Evolutionary conservation across 1,140 invertebrate genomes (phyloP).

Genomic region (Heliconius eleuchia): DNA sequence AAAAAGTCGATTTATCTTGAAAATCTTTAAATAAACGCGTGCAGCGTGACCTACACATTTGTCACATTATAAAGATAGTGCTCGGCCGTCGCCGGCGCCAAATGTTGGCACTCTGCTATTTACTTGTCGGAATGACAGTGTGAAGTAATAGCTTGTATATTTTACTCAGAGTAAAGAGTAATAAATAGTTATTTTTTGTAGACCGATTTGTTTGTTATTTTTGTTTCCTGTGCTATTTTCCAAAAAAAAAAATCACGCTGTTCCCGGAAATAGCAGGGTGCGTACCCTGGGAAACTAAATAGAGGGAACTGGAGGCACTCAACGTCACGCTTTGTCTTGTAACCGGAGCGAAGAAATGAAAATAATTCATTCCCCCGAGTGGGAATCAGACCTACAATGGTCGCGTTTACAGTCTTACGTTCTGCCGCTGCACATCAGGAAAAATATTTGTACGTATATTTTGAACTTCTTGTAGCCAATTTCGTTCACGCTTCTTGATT

Average conservation of each 20-base stretch:
- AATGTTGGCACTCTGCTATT: not conserved
- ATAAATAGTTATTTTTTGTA: not conserved
- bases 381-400: too few relatives aligned
- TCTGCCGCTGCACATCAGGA: too few relatives aligned
- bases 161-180: not conserved
- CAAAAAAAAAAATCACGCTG: too few relatives aligned
- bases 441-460: too few relatives aligned
- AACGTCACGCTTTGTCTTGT: too few relatives aligned
- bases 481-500: too few relatives aligned
- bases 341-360: too few relatives aligned
- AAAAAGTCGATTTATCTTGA: not conserved
- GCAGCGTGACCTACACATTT: not conserved
- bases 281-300: too few relatives aligned
- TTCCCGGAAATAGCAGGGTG: not conserved
- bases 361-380: too few relatives aligned
- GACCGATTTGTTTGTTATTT: not conserved
- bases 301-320: too few relatives aligned
- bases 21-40: not conserved
- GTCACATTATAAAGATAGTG: constrained; percentile 4
- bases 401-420: too few relatives aligned
- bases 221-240: not conserved
- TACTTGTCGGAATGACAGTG: not conserved
- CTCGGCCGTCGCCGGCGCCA: not conserved
- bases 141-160: not conserved
- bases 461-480: too few relatives aligned